Evolutionary conservation across 1,140 invertebrate genomes (phyloP).

Genomic region (Drosophila bocki): DNA sequence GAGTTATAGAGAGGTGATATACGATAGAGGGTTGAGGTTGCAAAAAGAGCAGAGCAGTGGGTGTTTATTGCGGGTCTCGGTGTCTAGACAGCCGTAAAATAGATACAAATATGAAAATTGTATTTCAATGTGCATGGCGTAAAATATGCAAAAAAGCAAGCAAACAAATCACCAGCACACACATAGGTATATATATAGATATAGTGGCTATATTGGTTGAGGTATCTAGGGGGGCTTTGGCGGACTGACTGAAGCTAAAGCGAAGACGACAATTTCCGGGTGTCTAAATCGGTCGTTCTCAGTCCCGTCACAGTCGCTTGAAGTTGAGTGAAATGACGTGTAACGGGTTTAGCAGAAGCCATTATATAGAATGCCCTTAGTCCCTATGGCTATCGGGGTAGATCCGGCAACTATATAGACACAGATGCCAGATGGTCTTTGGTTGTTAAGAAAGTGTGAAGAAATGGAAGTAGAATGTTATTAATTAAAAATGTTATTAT

Average conservation of each 20-base stretch:
- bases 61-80: slow-evolving; percentile 24
- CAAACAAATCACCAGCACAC: slow-evolving; percentile 31
- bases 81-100: slow-evolving; percentile 43
- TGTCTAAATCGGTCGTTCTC: slow-evolving; percentile 69
- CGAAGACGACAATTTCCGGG: slow-evolving; percentile 74
- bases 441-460: neutral
- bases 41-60: slow-evolving; percentile 16
- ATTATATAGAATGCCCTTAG: slow-evolving; percentile 12
- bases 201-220: slow-evolving; percentile 24
- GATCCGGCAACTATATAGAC: slow-evolving; percentile 4
- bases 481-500: neutral
- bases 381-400: slow-evolving; percentile 10
- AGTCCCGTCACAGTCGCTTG: slow-evolving; percentile 53
- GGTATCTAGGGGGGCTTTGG: neutral
- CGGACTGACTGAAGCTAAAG: slow-evolving; percentile 36
- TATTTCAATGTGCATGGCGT: slow-evolving; percentile 40
- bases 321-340: slow-evolving; percentile 62
- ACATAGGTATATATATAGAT: slow-evolving; percentile 15
- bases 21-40: slow-evolving; percentile 14
- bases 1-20: slow-evolving; percentile 12
- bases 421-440: slow-evolving; percentile 13
- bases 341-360: slow-evolving; percentile 34
- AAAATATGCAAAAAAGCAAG: slow-evolving; percentile 26
- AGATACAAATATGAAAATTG: slow-evolving; percentile 41
- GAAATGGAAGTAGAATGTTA: neutral